Evolutionary conservation across 2,888 invertebrate species (phyloP).

Genomic region (Bruchidius siliquastri): DNA sequence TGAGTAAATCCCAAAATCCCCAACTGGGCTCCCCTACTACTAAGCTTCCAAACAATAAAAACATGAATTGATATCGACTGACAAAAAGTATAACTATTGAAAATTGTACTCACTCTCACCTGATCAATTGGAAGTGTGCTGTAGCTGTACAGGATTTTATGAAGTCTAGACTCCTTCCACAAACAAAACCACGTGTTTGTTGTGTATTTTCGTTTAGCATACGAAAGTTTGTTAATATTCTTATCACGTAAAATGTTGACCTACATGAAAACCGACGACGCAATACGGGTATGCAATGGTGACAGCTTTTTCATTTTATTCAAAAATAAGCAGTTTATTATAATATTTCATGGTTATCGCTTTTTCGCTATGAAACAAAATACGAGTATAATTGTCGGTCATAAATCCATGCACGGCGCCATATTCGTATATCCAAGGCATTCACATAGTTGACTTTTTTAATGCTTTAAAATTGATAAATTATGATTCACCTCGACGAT

Average conservation of each 20-base stretch:
- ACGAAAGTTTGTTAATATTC: neutral
- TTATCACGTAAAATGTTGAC: neutral
- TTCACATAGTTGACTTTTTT: too few species aligned
- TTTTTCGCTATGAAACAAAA: neutral
- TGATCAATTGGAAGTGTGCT: too few species aligned
- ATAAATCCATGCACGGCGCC: too few species aligned
- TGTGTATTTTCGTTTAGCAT: neutral
- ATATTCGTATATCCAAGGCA: too few species aligned
- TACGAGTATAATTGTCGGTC: neutral
- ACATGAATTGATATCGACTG: too few species aligned
- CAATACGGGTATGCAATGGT: neutral
- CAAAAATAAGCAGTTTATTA: neutral
- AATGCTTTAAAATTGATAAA: too few species aligned
- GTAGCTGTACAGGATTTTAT: neutral
- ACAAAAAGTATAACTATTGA: too few species aligned
- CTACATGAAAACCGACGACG: neutral
- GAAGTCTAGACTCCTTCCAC: neutral
- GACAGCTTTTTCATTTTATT: neutral
- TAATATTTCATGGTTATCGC: neutral
- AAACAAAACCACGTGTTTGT: neutral
- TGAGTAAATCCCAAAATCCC: too few species aligned
- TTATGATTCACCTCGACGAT: too few species aligned
- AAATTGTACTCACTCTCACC: neutral
- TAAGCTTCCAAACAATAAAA: too few species aligned
- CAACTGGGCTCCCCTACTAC: too few species aligned